Base-by-base conservation (phyloP, 2,113 vertebrate genomes). In the Psettodes erumei region DNA sequence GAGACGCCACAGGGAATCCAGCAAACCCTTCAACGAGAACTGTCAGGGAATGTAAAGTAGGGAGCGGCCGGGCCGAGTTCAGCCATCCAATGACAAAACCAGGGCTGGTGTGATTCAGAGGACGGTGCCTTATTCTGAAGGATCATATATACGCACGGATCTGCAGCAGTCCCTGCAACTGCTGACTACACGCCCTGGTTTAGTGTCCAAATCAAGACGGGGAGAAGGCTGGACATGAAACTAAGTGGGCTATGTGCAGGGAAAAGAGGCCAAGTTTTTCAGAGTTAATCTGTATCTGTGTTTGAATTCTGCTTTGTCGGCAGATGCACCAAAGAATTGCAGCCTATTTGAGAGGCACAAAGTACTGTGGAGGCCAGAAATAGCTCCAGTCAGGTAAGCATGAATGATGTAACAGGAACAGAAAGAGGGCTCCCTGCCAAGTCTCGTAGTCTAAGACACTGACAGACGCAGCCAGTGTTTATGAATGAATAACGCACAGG, bases 371-470 rank as follows among this genome's bases (percentile, higher is more conserved):
- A 88, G 79, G 88, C 85, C 87, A 85, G 84, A 88, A 92, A 92
- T 91, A 92, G 91, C 90, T 82, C 83, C 71, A 81, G 90, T 87
- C 90, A 91, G 90, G 86, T 89, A 88, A 83, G 88, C 77, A 89
- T 87, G 85, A 92, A 89, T 90, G 90, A 90, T 91, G 89, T 82
- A 91, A 90, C 69, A 71, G 74, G 85, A 86, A 82, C 58, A 86
- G 80, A 76, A 76, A 85, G 53, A 75, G 25, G 88, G 88, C 63
- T 65, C 48, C 53, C 72, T 69, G 91, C 90, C 89, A 91, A 86
- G 87, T 84, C 89, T 84, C 51, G 71, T 90, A 91, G 86, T 79
- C 86, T 86, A 73, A 61, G 62, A 70, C 80, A 82, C 71, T 69
- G 87, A 84, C 85, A 71, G 80, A 79, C 43, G 66, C 88, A 84